These are phyloP conservation scores for Diplolepis rosae DNA, from an alignment of 2,888 invertebrate genomes.

Conservation along the genomic window DNA sequence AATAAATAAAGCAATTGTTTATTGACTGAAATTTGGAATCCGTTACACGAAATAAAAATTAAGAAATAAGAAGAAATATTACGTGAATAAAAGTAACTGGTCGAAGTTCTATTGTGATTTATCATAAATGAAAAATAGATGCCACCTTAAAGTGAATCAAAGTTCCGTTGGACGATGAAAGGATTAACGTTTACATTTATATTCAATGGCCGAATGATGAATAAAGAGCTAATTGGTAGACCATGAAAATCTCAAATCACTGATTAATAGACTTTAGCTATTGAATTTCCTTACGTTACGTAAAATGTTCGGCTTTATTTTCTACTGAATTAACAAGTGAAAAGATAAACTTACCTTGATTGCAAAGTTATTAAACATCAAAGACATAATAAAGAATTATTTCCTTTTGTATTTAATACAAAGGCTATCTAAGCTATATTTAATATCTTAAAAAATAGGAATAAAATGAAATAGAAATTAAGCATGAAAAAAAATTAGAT, in stretches of 20 bases:
- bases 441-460: no score
- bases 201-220: not conserved
- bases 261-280: conserved; percentile 6
- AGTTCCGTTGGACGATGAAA: not conserved
- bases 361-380: not conserved
- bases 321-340: no score
- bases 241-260: not conserved
- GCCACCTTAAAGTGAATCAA: not conserved
- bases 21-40: not conserved
- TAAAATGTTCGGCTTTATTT: not conserved
- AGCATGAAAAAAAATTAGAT: no score
- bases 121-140: not conserved
- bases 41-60: not conserved
- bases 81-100: not conserved
- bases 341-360: not conserved
- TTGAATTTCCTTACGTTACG: not conserved
- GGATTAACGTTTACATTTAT: not conserved
- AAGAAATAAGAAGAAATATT: no score
- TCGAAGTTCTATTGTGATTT: not conserved
- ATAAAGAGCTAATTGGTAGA: conserved; percentile 8
- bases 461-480: no score
- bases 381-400: no score
- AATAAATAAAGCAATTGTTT: not conserved
- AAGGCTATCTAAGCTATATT: no score
- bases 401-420: no score